Conservation (phyloP, 1,140 invertebrate genomes). For the Vanessa atalanta region DNA sequence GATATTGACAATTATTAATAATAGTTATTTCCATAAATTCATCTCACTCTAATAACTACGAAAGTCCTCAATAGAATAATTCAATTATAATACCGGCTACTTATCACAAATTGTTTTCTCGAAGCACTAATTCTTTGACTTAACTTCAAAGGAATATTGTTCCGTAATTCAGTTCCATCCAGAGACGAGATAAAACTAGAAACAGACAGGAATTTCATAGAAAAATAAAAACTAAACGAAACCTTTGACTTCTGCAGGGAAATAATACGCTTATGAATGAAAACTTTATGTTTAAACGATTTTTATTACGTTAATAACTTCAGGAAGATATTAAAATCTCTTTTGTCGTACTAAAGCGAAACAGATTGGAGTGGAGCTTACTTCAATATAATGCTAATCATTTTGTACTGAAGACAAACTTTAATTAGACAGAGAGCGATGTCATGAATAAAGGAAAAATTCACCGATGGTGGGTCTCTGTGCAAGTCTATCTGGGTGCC, state of each 20-base stretch:
- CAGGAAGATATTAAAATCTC: neutral
- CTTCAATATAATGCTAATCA: no score
- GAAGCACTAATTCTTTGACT: neutral
- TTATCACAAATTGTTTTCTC: neutral
- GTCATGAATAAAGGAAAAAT: no score
- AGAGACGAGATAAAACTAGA: neutral
- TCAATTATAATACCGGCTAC: neutral
- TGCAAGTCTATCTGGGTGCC: no score
- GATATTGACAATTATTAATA: no score
- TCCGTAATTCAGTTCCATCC: neutral
- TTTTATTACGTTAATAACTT: slow-evolving; percentile 7
- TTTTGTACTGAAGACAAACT: no score
- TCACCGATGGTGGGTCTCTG: no score
- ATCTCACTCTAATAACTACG: neutral
- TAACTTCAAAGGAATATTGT: slow-evolving; percentile 8
- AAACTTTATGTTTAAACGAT: neutral
- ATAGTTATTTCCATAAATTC: no score
- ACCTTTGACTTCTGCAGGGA: neutral
- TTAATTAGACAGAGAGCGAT: no score
- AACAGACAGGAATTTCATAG: neutral
- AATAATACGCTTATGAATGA: neutral
- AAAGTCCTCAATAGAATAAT: neutral
- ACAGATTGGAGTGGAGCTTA: no score
- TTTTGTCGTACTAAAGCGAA: neutral
- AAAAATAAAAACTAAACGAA: neutral